Evolutionary conservation across 2,797 vertebrate genomes (phyloP), one percentile per base, ranked within the genome.

Genomic region (Trachurus trachurus): DNA sequence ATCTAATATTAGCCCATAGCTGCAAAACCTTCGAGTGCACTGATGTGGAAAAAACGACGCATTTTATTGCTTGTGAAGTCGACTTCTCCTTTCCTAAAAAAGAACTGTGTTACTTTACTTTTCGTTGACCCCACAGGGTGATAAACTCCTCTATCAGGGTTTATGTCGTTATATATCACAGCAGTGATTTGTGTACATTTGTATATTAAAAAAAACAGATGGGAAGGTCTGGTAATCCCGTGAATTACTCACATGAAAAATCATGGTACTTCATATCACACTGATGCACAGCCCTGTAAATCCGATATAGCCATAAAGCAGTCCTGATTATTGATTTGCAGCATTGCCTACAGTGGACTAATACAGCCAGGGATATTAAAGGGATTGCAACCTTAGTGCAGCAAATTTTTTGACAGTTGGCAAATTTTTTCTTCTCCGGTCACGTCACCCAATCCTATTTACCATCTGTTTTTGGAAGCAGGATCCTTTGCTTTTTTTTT

Each of bases 381-480:
- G 45, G 15, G 17, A 52, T 57, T 62, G 50, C 22, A 67, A 12
- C 65, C 11, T 70, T 59, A 47, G 13, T 22, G 50, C 13, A 19
- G 21, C 19, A 70, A 6, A 22, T 52, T 52, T 22, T 52, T 52
- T 22, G 21, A 50, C 49, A 11, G 19, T 9, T 50, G 22, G 22
- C 52, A 53, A 26, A 13, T 31, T 47, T 37, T 58, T 58, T 17
- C 26, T 26, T 64, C 8, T 57, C 26, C 16, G 9, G 34, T 65
- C 37, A 42, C 15, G 19, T 64, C 17, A 17, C 47, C 44, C 4
- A 6, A 54, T 40, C 73, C 44, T 70, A 37, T 65, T 76, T 64
- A 52, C 54, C 56, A 26, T 76, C 59, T 79, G 42, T 54, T 68
- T 50, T 50, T 26, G 45, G 61, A 64, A 66, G 53, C 17, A 39